phyloP scores from a whole-genome alignment of 2,797 vertebrate genomes.

The Cryptoprocta ferox region DNA sequence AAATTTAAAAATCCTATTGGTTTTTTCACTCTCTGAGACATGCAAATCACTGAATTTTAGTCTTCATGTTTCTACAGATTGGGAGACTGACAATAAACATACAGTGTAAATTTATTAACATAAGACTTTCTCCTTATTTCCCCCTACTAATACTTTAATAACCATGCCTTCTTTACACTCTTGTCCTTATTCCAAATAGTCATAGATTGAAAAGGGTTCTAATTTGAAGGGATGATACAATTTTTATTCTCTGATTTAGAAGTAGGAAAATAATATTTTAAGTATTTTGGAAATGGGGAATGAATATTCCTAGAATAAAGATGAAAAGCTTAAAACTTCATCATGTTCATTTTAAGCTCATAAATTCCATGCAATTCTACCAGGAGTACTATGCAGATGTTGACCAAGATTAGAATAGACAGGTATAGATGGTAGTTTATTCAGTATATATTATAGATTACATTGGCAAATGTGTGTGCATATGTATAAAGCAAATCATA shows the following conservation, averaged over 20 bases:
- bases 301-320: neutral
- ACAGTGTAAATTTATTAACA: neutral
- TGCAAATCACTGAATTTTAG: neutral
- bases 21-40: neutral
- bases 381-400: neutral
- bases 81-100: neutral
- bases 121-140: neutral
- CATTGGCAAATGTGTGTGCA: neutral
- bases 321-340: neutral
- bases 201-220: neutral
- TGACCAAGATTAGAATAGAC: neutral
- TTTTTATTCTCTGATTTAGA: neutral
- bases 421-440: neutral
- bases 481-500: neutral
- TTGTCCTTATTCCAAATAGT: neutral
- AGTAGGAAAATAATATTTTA: neutral
- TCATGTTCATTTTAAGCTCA: neutral
- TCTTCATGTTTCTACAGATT: neutral
- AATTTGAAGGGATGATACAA: neutral
- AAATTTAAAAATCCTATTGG: neutral
- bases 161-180: neutral
- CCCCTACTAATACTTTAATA: neutral
- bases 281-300: neutral
- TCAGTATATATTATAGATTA: neutral
- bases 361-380: neutral